Percentiles rank a stretch among this genome's conserved stretches.
phyloP scores from a whole-genome alignment of 2,113 vertebrate species.

The Antennarius striatus region DNA sequence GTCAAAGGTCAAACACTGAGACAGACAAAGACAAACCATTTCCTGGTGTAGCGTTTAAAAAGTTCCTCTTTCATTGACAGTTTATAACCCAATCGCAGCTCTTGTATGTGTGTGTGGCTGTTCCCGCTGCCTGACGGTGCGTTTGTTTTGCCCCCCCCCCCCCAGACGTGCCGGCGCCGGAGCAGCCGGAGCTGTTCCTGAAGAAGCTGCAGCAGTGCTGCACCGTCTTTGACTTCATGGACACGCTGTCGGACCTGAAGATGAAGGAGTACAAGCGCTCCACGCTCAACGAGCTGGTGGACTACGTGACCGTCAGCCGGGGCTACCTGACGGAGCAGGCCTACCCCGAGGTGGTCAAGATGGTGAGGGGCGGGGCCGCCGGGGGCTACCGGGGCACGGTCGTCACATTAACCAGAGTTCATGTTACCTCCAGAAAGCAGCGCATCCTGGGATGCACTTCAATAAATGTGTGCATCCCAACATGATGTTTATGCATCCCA shows the following conservation, averaged over 20 bases:
- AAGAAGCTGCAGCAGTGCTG: slow-evolving; percentile 99
- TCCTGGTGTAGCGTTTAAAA: no score
- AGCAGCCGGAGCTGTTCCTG: slow-evolving; percentile 99
- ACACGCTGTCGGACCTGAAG: slow-evolving; percentile 99
- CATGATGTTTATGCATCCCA: no score
- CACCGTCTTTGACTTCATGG: slow-evolving; percentile 99
- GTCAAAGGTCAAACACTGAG: no score
- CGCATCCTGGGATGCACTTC: no score
- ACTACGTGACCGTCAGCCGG: slow-evolving; percentile 99
- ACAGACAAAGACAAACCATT: no score
- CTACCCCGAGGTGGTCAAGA: slow-evolving; percentile 99
- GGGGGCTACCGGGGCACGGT: background rate
- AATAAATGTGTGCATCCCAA: no score
- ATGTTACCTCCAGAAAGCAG: no score
- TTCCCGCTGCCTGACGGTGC: background rate
- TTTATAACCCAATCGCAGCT: background rate
- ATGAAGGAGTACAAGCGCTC: slow-evolving; percentile 99
- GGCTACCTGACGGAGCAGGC: slow-evolving; percentile 99
- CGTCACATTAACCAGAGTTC: background rate
- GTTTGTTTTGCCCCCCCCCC: slow-evolving; percentile 24
- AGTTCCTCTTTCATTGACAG: no score
- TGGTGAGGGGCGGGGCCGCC: slow-evolving; percentile 82
- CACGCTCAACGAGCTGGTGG: slow-evolving; percentile 99
- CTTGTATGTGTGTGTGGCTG: no score
- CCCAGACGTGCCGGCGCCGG: slow-evolving; percentile 94